These are phyloP conservation scores for Ibycter americanus DNA, from an alignment of 2,797 vertebrate species.

Conservation along the genomic window DNA sequence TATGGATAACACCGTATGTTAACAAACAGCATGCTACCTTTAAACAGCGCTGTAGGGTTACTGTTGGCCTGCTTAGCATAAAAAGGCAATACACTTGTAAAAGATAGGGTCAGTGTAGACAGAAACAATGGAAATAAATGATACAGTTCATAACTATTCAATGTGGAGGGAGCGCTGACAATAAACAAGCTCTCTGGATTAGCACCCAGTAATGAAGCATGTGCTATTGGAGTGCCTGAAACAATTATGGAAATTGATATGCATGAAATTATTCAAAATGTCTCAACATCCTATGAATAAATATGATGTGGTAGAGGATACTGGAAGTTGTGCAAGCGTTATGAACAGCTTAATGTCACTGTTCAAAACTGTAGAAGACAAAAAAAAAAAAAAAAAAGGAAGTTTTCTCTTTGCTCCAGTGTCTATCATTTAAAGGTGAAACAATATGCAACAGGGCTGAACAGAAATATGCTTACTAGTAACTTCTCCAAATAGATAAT, in stretches of 20 bases:
- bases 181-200: conserved; percentile 58
- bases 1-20: not conserved
- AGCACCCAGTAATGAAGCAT: conserved; percentile 51
- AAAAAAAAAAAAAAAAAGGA: too few species aligned
- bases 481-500: not conserved
- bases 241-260: conserved; percentile 63
- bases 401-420: too few species aligned
- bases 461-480: too few species aligned
- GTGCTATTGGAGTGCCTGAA: conserved; percentile 62
- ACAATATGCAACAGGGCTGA: too few species aligned
- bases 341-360: not conserved
- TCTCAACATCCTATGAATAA: conserved; percentile 58
- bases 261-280: conserved; percentile 67
- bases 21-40: not conserved
- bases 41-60: not conserved
- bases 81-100: conserved; percentile 19
- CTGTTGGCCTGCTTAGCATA: not conserved
- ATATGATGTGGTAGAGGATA: conserved; percentile 35
- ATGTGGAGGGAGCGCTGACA: conserved; percentile 22
- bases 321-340: conserved; percentile 25
- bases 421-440: too few species aligned
- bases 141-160: conserved; percentile 21
- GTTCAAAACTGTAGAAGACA: conserved; percentile 15
- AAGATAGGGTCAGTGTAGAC: not conserved
- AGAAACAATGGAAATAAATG: conserved; percentile 42